Conservation (phyloP, 2,888 invertebrate genomes). For the Bombylius discolor region DNA sequence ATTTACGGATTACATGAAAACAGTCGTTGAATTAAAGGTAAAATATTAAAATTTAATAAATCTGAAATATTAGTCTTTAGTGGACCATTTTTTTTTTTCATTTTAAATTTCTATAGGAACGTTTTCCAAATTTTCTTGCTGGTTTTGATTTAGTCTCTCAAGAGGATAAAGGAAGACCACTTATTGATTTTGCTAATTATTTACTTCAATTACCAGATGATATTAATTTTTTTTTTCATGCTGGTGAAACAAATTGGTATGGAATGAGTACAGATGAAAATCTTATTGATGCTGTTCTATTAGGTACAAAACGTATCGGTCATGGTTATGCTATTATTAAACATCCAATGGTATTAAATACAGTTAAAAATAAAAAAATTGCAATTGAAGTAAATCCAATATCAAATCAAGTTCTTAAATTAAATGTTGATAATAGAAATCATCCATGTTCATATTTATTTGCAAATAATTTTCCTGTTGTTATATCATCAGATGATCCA, state of each 20-base stretch:
- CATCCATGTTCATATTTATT: slow-evolving; percentile 57
- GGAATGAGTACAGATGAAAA: slow-evolving; percentile 55
- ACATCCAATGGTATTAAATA: slow-evolving; percentile 52
- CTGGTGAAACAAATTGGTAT: slow-evolving; percentile 70
- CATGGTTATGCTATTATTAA: slow-evolving; percentile 63
- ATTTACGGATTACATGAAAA: slow-evolving; percentile 38
- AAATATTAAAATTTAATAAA: slow-evolving; percentile 1
- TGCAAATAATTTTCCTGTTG: slow-evolving; percentile 54
- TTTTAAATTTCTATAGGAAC: slow-evolving; percentile 19
- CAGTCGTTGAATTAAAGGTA: slow-evolving; percentile 24
- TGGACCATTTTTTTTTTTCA: not conserved
- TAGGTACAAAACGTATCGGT: slow-evolving; percentile 62
- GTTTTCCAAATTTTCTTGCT: slow-evolving; percentile 53
- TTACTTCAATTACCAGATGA: slow-evolving; percentile 39
- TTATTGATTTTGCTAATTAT: slow-evolving; percentile 47
- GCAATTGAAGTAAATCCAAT: slow-evolving; percentile 67
- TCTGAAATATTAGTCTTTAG: not conserved
- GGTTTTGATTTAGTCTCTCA: slow-evolving; percentile 74
- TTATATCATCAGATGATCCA: slow-evolving; percentile 68
- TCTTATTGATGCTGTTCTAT: slow-evolving; percentile 59
- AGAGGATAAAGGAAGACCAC: slow-evolving; percentile 55
- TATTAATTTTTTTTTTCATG: slow-evolving; percentile 62
- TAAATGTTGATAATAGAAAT: slow-evolving; percentile 59
- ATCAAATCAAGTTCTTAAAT: slow-evolving; percentile 59
- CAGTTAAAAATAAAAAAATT: slow-evolving; percentile 45